Conservation (phyloP, 2,888 invertebrate species). For the Pristionchus mayeri region DNA sequence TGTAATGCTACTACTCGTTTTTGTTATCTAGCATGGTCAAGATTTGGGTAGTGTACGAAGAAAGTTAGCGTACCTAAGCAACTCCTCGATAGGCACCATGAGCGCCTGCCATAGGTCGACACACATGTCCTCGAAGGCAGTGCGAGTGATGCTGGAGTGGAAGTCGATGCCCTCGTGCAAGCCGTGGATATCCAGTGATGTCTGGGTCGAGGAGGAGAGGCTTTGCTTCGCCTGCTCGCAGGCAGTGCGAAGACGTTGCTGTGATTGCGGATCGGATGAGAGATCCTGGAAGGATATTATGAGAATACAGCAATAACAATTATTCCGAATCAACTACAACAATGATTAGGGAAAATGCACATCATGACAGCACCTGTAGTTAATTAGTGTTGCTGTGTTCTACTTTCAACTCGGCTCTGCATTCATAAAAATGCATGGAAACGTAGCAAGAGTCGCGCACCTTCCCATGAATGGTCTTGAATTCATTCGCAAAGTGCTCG, state of each 20-base stretch:
- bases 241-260: background rate
- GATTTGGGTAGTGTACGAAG: too few species aligned
- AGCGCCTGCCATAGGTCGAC: background rate
- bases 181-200: background rate
- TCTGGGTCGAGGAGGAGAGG: background rate
- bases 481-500: background rate
- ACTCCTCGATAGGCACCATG: background rate
- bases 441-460: too few species aligned
- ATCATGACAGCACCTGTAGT: too few species aligned
- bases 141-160: background rate
- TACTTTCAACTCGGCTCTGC: too few species aligned
- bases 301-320: too few species aligned
- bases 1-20: too few species aligned
- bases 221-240: background rate
- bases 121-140: background rate
- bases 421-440: too few species aligned
- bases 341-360: too few species aligned
- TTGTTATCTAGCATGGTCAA: too few species aligned
- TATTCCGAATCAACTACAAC: too few species aligned
- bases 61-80: background rate
- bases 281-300: background rate
- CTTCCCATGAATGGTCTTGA: background rate
- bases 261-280: background rate
- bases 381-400: too few species aligned
- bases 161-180: background rate